Evolutionary conservation across 2,797 vertebrate genomes (phyloP), one percentile per base, ranked within the genome.

Genomic region (Liparis tanakae): DNA sequence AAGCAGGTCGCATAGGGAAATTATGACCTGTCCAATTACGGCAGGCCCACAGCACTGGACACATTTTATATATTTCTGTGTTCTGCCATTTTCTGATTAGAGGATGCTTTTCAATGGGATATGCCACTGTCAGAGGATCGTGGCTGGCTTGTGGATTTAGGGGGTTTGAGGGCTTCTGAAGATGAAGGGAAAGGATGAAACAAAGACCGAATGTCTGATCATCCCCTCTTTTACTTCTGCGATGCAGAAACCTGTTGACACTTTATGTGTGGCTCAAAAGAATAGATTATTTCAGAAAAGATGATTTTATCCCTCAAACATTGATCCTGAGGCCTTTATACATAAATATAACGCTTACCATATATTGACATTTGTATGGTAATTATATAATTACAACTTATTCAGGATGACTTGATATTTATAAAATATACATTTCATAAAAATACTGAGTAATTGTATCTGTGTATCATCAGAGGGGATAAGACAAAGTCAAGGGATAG

Each of bases 51-150:
- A 90, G 89, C 88, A 93, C 90, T 93, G 93, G 91, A 93, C 89
- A 86, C 87, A 91, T 94, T 60, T 93, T 89, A 92, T 90, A 89
- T 90, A 92, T 94, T 91, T 81, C 79, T 85, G 74, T 85, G 80
- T 88, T 87, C 83, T 81, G 82, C 81, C 85, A 90, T 91, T 92
- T 89, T 88, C 82, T 86, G 84, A 86, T 56, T 75, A 87, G 78
- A 87, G 74, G 85, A 85, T 85, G 78, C 87, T 91, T 88, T 92
- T 91, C 89, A 90, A 91, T 90, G 78, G 80, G 69, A 67, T 76
- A 53, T 93, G 88, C 82, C 83, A 66, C 89, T 91, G 87, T 92
- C 84, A 89, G 80, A 78, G 70, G 82, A 85, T 73, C 66, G 56
- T 55, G 65, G 83, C 73, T 79, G 25, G 25, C 67, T 65, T 37